Conservation (phyloP, 2,797 vertebrate genomes). For the Pogoniulus pusillus region DNA sequence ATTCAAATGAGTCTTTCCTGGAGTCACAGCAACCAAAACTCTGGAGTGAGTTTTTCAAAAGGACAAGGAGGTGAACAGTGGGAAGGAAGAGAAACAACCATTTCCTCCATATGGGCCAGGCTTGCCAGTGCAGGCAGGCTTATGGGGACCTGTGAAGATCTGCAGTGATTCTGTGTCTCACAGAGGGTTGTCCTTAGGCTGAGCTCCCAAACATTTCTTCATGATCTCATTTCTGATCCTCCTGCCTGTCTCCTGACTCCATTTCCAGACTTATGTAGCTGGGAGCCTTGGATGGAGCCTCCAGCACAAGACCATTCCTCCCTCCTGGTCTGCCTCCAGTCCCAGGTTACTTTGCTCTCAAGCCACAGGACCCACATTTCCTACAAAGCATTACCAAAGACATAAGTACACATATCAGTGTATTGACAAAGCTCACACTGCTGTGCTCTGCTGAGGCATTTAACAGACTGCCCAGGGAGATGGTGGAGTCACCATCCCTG, state of each 20-base stretch:
- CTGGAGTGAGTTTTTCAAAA: not conserved
- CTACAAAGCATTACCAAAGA: not conserved
- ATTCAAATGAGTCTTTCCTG: not conserved
- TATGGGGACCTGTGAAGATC: not conserved
- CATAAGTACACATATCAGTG: not conserved
- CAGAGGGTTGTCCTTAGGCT: not conserved
- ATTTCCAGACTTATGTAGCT: not conserved
- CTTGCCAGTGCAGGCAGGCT: not conserved
- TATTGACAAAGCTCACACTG: not conserved
- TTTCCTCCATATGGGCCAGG: not conserved
- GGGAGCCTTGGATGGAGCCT: not conserved
- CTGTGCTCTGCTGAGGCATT: not conserved
- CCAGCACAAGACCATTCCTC: not conserved
- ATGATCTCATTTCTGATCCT: not conserved
- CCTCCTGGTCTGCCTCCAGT: not conserved
- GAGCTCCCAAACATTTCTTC: not conserved
- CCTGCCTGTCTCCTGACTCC: not conserved
- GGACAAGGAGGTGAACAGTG: not conserved
- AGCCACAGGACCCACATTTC: not conserved
- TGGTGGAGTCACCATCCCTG: no score
- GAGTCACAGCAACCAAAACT: not conserved
- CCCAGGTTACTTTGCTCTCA: not conserved
- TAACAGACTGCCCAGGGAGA: no score
- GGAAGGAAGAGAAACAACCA: not conserved
- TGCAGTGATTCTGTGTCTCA: no score